Base-by-base conservation (phyloP, 1,140 invertebrate species). In the Anadara kagoshimensis region DNA sequence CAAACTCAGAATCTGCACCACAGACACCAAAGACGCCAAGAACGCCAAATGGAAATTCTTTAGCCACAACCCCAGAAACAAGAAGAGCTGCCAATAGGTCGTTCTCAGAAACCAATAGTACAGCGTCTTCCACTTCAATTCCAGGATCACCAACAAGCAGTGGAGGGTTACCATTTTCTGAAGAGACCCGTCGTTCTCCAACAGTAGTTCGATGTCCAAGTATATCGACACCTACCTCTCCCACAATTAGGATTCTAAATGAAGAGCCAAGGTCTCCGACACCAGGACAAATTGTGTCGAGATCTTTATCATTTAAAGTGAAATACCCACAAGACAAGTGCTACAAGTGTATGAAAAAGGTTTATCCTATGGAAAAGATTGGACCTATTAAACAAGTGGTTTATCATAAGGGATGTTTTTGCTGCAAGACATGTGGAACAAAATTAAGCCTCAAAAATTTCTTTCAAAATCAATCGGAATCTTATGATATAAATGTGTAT, bases 341-440 rank as follows among this genome's bases (percentile, higher is more conserved):
- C 49, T 78, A 78, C 54, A 70, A 62, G 10, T 81, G 79, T 56
- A 74, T 78, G 76, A 78, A 81, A 59, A 81, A 81, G 57, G 73
- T 81, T 2, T 81, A 81, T 36, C 74, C 73, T 7, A 75, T 81
- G 64, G 79, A 81, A 59, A 78, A 72, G 47, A 64, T 74, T 4
- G 79, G 79, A 0, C 79, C 79, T n/a, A 70, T 81, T 1, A 76
- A 75, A 65, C 76, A 73, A 4, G 79, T 75, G 24, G 75, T 81
- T 16, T 81, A 74, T 26, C 79, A 81, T 43, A 81, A 81, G 26
- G 70, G 69, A 24, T 81, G 79, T 54, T 81, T 81, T 29, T 57
- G 47, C n/a, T 81, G 79, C 58, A 76, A 75, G 54, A 63, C 59
- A 8, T 81, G 79, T 62, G 68, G 67, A 14, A 78, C 79, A 4